phyloP scores from a whole-genome alignment of 2,797 vertebrate genomes.

The Chloroceryle amazona region DNA sequence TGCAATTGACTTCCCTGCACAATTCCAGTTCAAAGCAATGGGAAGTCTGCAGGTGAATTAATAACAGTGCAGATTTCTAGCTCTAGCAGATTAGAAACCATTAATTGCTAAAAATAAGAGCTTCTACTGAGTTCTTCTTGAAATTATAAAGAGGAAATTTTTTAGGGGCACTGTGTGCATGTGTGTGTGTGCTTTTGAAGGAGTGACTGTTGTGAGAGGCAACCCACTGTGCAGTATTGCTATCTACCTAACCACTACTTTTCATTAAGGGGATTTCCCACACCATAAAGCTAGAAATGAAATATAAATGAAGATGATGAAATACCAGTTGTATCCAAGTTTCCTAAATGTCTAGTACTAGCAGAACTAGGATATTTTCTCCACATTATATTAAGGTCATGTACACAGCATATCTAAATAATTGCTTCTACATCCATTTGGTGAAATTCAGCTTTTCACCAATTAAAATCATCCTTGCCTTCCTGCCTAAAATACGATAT shows the following conservation, averaged over 20 bases:
- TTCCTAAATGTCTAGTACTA: neutral
- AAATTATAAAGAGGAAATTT: neutral
- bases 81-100: neutral
- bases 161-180: accelerated
- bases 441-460: neutral
- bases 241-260: neutral
- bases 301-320: neutral
- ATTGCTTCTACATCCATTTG: neutral
- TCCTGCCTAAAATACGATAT: neutral
- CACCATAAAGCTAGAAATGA: neutral
- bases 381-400: neutral
- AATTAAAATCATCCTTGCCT: neutral
- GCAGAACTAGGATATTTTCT: neutral
- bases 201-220: neutral
- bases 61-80: neutral
- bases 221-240: neutral
- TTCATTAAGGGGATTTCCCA: neutral
- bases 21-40: neutral
- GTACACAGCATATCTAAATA: neutral
- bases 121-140: neutral
- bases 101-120: constrained; percentile 5
- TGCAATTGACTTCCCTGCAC: neutral
- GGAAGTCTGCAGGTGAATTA: constrained; percentile 9
- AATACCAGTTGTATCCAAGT: neutral
- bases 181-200: neutral